Conservation (phyloP, 2,113 vertebrate species). For the Geothlypis trichas region DNA sequence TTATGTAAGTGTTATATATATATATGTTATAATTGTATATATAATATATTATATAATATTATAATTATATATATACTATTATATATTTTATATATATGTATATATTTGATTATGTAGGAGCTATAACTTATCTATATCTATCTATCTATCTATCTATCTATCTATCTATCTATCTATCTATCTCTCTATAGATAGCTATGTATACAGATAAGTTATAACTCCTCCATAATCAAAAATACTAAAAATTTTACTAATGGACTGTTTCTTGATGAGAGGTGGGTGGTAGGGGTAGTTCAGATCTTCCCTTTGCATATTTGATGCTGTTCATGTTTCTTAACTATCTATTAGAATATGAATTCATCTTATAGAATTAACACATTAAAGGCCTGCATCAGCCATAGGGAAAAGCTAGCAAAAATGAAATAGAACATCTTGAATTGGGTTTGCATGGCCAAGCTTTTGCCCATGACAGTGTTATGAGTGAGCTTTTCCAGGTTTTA, state of each 20-base stretch:
- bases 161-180: too few species aligned
- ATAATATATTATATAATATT: too few species aligned
- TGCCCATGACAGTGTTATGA: not conserved
- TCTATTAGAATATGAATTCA: slow-evolving; percentile 45
- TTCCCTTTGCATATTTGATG: not conserved
- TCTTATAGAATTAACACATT: slow-evolving; percentile 50
- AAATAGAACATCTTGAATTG: not conserved
- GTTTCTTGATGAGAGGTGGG: not conserved
- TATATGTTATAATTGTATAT: too few species aligned
- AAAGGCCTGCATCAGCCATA: slow-evolving; percentile 47
- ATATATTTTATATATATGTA: too few species aligned
- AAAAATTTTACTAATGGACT: not conserved
- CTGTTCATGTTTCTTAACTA: slow-evolving; percentile 43
- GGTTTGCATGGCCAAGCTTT: not conserved
- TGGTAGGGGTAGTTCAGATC: not conserved
- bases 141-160: too few species aligned
- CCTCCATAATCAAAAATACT: not conserved
- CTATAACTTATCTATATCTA: too few species aligned
- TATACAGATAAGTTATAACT: too few species aligned
- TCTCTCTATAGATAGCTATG: too few species aligned
- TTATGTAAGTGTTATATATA: too few species aligned
- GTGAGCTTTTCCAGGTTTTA: not conserved
- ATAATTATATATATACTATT: too few species aligned
- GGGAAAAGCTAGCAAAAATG: slow-evolving; percentile 60
- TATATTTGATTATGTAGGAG: too few species aligned